These are phyloP conservation scores for Sarotherodon lohbergeri DNA, from an alignment of 2,113 vertebrate species.

Conservation along the genomic window DNA sequence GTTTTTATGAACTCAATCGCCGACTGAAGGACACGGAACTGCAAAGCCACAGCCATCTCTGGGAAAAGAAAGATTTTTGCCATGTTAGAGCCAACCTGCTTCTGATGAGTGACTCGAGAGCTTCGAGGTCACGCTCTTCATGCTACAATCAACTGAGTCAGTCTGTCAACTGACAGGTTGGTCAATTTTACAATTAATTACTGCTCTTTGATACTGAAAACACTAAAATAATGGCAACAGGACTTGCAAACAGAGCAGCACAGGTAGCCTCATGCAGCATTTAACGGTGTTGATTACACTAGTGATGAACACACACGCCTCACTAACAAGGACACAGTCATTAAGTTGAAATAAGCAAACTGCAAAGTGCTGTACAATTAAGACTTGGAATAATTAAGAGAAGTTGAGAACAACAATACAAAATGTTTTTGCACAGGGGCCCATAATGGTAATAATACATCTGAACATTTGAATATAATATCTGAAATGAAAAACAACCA, in stretches of 20 bases:
- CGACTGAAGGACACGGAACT: constrained; percentile 89
- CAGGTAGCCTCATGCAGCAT: neutral
- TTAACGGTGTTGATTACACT: neutral
- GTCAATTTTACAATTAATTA: neutral
- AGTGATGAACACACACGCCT: neutral
- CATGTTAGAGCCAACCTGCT: neutral
- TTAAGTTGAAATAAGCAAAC: neutral
- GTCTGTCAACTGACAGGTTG: neutral
- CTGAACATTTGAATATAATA: neutral
- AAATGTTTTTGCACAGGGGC: neutral
- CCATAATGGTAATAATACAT: neutral
- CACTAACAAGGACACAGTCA: neutral
- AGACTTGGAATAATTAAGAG: neutral
- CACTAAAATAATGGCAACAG: neutral
- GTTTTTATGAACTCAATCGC: constrained; percentile 92
- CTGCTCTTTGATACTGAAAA: neutral
- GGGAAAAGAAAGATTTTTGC: neutral
- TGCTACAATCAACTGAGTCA: neutral
- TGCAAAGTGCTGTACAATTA: neutral
- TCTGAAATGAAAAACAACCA: neutral
- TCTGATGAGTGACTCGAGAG: neutral
- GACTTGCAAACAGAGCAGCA: neutral
- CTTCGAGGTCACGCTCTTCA: neutral
- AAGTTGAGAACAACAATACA: neutral
- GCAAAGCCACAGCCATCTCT: constrained; percentile 90